phyloP scores from a whole-genome alignment of 2,888 invertebrate genomes.

The Cryptophagus acutangulus region DNA sequence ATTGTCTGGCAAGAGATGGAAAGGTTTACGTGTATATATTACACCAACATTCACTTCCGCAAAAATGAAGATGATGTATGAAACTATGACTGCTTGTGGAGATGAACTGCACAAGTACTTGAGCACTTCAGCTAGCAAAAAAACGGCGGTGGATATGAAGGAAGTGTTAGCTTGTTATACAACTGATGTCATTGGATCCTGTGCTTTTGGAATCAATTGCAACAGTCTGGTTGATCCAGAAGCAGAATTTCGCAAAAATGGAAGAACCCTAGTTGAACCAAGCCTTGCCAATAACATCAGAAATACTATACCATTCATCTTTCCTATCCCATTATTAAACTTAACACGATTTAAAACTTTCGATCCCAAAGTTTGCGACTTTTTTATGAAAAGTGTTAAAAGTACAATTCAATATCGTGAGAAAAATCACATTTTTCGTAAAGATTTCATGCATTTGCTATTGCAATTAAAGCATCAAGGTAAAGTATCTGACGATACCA shows the following conservation, averaged over 20 bases:
- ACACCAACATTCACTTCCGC: slow-evolving; percentile 32
- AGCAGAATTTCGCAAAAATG: too few species aligned
- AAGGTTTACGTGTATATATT: slow-evolving; percentile 41
- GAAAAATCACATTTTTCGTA: slow-evolving; percentile 40
- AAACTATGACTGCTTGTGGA: slow-evolving; percentile 26
- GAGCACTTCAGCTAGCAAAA: slow-evolving; percentile 4
- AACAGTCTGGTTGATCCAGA: too few species aligned
- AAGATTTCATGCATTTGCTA: slow-evolving; percentile 51
- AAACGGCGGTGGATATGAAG: slow-evolving; percentile 41
- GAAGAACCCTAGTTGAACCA: too few species aligned
- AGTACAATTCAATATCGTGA: slow-evolving; percentile 44
- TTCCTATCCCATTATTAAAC: too few species aligned
- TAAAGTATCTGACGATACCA: slow-evolving; percentile 12
- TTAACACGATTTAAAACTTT: too few species aligned
- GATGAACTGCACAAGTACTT: slow-evolving; percentile 18
- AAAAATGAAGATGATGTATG: slow-evolving; percentile 42
- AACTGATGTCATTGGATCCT: slow-evolving; percentile 52
- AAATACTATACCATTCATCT: too few species aligned
- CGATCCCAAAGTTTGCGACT: too few species aligned
- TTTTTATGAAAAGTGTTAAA: slow-evolving; percentile 34
- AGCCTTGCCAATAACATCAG: too few species aligned
- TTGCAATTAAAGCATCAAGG: slow-evolving; percentile 31
- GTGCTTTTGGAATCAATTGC: slow-evolving; percentile 58
- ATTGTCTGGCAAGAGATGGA: slow-evolving; percentile 44
- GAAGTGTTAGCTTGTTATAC: slow-evolving; percentile 47